These are phyloP conservation scores for Drosophila percnosoma DNA, from an alignment of 2,888 invertebrate species.

Conservation along the genomic window DNA sequence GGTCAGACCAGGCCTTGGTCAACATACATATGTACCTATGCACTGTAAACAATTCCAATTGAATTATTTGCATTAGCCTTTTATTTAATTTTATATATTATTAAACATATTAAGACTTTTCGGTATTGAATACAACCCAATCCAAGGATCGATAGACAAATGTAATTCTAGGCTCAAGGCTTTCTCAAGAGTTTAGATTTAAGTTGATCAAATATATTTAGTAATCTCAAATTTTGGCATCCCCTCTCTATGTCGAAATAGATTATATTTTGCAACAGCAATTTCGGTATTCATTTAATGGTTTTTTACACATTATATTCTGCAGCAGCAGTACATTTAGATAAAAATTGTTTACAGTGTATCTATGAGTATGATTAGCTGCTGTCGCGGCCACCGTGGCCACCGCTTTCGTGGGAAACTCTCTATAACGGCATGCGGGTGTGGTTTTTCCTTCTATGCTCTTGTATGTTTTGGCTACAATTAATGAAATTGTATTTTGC, in stretches of 20 bases:
- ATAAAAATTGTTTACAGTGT: slow-evolving; percentile 4
- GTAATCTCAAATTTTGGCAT: not conserved
- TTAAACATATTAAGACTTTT: not conserved
- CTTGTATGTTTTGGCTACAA: slow-evolving; percentile 68
- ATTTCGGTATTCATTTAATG: not conserved
- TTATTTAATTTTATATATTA: not conserved
- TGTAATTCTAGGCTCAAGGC: not conserved
- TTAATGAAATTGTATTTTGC: slow-evolving; percentile 77
- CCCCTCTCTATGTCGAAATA: not conserved
- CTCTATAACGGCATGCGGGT: slow-evolving; percentile 82
- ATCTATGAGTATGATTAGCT: slow-evolving; percentile 28
- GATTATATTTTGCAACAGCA: not conserved
- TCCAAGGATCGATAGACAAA: not conserved
- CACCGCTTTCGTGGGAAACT: slow-evolving; percentile 78
- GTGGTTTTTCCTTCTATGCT: slow-evolving; percentile 69
- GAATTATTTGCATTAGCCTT: not conserved
- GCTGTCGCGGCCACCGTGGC: slow-evolving; percentile 42
- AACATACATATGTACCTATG: slow-evolving; percentile 15
- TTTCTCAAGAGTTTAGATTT: not conserved
- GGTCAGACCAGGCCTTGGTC: slow-evolving; percentile 56
- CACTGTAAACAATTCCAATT: slow-evolving; percentile 1
- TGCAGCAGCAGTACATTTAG: not conserved
- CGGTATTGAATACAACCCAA: not conserved
- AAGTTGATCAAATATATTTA: not conserved
- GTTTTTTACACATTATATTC: not conserved